Percentiles rank a stretch among this genome's conserved stretches.
These are phyloP conservation scores for Drosophila sucinea DNA, from an alignment of 1,140 invertebrate genomes.

Conservation along the genomic window DNA sequence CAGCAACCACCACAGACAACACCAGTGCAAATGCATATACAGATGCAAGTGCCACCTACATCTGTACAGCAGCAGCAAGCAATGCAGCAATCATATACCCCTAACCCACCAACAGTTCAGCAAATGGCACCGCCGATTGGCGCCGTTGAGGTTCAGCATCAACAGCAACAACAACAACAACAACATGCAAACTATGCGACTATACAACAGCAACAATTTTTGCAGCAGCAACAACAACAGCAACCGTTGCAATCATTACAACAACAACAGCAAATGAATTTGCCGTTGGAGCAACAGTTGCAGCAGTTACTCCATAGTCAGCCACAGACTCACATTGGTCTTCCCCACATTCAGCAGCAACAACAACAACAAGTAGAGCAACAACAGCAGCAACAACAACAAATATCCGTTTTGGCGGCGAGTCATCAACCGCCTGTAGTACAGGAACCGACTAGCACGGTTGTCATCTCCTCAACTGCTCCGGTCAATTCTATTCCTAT, in stretches of 20 bases:
- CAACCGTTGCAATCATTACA: constrained; percentile 79
- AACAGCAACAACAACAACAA: constrained; percentile 61
- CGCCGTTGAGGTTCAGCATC: constrained; percentile 47
- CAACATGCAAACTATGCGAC: constrained; percentile 57
- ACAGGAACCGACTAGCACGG: constrained; percentile 9
- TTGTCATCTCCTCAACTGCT: constrained; percentile 9
- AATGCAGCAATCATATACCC: constrained; percentile 31
- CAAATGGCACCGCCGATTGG: constrained; percentile 84
- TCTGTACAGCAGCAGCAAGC: constrained; percentile 45
- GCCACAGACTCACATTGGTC: constrained; percentile 74
- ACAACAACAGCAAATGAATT: constrained; percentile 65
- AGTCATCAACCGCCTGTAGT: constrained; percentile 13
- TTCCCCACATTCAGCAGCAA: constrained; percentile 49
- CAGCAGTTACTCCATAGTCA: constrained; percentile 84
- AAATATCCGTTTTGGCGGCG: constrained; percentile 10
- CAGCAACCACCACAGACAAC: constrained; percentile 83
- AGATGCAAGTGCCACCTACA: constrained; percentile 60
- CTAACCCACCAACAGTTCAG: constrained; percentile 70
- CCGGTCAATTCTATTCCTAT: constrained; percentile 19
- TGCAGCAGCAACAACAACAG: constrained; percentile 73
- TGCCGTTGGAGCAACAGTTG: constrained; percentile 84
- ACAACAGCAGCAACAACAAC: constrained; percentile 28
- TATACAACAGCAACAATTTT: constrained; percentile 51
- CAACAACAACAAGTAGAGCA: constrained; percentile 33
- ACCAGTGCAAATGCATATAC: constrained; percentile 46